Conservation (phyloP, 1,140 invertebrate species). For the Nasonia longicornis region DNA sequence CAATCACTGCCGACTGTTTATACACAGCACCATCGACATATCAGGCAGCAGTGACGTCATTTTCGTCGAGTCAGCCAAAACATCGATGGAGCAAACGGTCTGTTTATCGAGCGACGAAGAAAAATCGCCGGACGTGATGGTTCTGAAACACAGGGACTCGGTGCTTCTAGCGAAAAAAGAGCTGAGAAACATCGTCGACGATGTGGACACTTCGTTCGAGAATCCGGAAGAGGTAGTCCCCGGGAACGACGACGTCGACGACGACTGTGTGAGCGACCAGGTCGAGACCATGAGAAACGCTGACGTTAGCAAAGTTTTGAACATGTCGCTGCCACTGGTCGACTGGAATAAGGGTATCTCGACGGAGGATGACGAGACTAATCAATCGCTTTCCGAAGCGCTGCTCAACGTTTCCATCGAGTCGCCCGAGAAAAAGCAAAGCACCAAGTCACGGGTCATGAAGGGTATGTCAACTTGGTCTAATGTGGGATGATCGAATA, state of each 20-base stretch:
- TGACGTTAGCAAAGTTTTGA: background rate
- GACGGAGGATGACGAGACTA: background rate
- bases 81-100: background rate
- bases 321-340: constrained; percentile 1
- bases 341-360: background rate
- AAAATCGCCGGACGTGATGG: background rate
- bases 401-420: background rate
- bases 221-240: too few relatives aligned
- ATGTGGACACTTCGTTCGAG: background rate
- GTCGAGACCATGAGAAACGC: background rate
- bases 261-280: background rate
- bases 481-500: too few relatives aligned
- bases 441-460: background rate
- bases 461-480: background rate
- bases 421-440: background rate
- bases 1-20: background rate
- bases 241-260: background rate
- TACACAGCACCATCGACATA: background rate
- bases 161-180: background rate
- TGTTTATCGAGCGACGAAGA: constrained; percentile 33
- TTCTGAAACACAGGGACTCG: background rate
- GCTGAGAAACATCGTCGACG: background rate
- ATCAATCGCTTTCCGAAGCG: background rate
- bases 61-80: background rate
- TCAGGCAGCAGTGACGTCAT: constrained; percentile 22